Evolutionary conservation across 2,113 vertebrate genomes (phyloP).

Genomic region (Falcunculus frontatus): DNA sequence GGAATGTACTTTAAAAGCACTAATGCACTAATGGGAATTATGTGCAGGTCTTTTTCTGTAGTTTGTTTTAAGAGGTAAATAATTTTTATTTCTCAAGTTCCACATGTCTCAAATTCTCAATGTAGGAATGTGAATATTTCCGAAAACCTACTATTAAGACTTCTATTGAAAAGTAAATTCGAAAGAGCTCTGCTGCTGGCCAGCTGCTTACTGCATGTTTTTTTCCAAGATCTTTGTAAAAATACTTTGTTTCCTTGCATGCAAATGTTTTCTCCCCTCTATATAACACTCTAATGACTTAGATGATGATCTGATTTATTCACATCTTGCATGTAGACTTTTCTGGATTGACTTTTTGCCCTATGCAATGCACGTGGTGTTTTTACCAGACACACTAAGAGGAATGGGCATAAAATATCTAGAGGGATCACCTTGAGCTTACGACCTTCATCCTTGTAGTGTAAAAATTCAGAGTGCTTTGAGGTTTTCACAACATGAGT

Average conservation of each 20-base stretch:
- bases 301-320: not conserved
- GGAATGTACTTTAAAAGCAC: not conserved
- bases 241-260: not conserved
- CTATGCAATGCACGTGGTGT: not conserved
- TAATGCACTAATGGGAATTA: not conserved
- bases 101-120: not conserved
- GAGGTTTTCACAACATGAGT: accelerated
- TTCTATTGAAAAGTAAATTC: not conserved
- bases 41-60: not conserved
- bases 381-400: not conserved
- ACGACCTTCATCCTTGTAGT: not conserved
- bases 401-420: not conserved
- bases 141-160: not conserved
- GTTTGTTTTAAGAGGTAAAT: not conserved
- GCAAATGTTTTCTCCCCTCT: not conserved
- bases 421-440: not conserved
- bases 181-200: not conserved
- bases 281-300: not conserved
- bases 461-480: not conserved
- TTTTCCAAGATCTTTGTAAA: not conserved
- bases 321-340: not conserved
- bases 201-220: not conserved
- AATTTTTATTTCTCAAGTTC: not conserved
- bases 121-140: not conserved
- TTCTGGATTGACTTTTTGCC: not conserved